These are phyloP conservation scores for Chromis chromis DNA, from an alignment of 2,797 vertebrate genomes.

Conservation along the genomic window DNA sequence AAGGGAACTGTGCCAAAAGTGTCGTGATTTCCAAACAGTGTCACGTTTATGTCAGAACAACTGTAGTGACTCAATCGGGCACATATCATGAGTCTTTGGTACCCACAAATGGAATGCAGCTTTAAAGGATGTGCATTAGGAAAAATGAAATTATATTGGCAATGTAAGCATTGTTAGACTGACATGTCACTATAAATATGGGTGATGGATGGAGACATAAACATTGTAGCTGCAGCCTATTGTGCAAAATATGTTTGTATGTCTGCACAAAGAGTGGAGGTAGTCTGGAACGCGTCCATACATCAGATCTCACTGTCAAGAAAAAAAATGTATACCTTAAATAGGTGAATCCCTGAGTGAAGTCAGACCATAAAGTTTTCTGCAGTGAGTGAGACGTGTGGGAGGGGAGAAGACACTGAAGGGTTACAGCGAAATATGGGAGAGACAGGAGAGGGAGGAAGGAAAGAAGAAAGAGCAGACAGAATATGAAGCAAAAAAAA, in stretches of 20 bases:
- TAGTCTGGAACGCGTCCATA: constrained; percentile 27
- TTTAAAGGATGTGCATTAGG: neutral
- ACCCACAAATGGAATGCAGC: constrained; percentile 3
- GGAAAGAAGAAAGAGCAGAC: neutral
- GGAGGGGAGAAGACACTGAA: neutral
- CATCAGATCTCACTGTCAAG: constrained; percentile 36
- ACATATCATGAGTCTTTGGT: neutral
- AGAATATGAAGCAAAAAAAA: neutral
- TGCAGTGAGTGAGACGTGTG: neutral
- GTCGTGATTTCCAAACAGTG: constrained; percentile 28
- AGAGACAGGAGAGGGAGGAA: neutral
- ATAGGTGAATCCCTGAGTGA: constrained; percentile 13
- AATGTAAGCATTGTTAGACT: constrained; percentile 15
- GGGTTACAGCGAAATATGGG: neutral
- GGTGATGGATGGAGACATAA: constrained; percentile 11
- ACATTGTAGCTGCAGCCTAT: constrained; percentile 1
- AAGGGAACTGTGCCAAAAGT: constrained; percentile 8
- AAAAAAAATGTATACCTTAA: constrained; percentile 23
- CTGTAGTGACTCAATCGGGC: constrained; percentile 10
- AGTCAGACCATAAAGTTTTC: constrained; percentile 8
- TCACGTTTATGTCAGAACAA: constrained; percentile 29
- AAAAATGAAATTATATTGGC: constrained; percentile 3
- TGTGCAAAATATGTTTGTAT: neutral
- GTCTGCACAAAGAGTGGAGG: neutral
- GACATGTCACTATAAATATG: constrained; percentile 9